Conservation (phyloP, 2,113 vertebrate genomes). For the Limnothrissa miodon region DNA sequence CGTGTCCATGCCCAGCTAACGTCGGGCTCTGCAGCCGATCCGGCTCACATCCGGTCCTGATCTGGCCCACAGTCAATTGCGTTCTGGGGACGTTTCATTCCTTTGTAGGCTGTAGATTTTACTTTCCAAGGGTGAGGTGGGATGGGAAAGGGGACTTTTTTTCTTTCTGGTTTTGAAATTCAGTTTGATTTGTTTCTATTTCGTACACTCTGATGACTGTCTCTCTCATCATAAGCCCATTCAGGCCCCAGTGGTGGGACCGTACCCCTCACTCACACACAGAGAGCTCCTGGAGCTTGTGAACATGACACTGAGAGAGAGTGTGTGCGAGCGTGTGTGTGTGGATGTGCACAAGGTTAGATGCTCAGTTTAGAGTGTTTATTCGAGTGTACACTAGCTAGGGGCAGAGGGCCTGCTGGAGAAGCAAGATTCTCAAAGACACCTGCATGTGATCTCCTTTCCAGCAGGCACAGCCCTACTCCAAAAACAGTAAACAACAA, state of each 20-base stretch:
- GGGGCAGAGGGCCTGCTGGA: neutral
- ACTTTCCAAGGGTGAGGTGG: slow-evolving; percentile 1
- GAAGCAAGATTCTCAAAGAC: neutral
- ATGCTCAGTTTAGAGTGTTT: neutral
- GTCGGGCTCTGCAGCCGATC: neutral
- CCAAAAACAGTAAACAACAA: neutral
- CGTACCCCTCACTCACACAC: neutral
- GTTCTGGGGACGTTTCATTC: neutral
- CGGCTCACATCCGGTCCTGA: neutral
- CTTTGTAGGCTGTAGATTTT: slow-evolving; percentile 11
- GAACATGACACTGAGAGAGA: neutral
- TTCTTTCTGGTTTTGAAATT: neutral
- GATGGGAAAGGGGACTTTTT: slow-evolving; percentile 4
- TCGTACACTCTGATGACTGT: neutral
- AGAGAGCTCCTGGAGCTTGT: neutral
- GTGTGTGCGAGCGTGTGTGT: slow-evolving; percentile 17
- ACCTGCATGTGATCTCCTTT: neutral
- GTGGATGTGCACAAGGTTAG: slow-evolving; percentile 11
- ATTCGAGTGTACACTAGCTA: neutral
- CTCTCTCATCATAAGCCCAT: slow-evolving; percentile 22
- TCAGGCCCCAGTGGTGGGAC: slow-evolving; percentile 12
- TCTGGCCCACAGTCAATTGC: neutral
- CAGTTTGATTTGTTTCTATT: neutral
- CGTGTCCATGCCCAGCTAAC: neutral
- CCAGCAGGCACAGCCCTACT: neutral